phyloP scores from a whole-genome alignment of 23 tunicate genomes.

The Trididemnum clinides region DNA sequence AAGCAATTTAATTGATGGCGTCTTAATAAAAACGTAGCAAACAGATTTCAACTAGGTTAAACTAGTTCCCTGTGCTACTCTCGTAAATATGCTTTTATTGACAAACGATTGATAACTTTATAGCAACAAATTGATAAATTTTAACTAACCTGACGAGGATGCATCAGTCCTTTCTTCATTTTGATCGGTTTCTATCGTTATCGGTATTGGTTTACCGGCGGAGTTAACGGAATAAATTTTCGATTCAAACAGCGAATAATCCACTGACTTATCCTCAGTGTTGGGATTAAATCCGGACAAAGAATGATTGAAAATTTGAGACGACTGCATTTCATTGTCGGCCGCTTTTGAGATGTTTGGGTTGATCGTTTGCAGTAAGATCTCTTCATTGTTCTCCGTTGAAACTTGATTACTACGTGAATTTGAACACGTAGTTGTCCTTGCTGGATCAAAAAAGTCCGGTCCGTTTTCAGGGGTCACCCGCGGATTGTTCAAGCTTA shows the following conservation, averaged over 20 bases:
- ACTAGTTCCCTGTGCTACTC: too few species aligned
- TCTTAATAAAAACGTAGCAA: too few species aligned
- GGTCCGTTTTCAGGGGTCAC: slow-evolving; percentile 22
- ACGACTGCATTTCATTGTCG: not conserved
- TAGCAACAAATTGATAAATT: too few species aligned
- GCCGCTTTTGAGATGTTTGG: too few species aligned
- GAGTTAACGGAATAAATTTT: slow-evolving; percentile 73
- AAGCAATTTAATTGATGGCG: too few species aligned
- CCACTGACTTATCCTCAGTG: not conserved
- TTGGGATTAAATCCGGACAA: not conserved
- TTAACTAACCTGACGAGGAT: slow-evolving; percentile 17
- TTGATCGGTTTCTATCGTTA: slow-evolving; percentile 62
- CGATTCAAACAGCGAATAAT: slow-evolving; percentile 25
- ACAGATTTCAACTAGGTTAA: too few species aligned
- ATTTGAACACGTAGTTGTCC: not conserved
- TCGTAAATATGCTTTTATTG: too few species aligned
- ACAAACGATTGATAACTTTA: too few species aligned
- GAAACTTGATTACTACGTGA: not conserved
- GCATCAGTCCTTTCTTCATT: slow-evolving; percentile 15
- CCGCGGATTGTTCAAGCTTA: not conserved
- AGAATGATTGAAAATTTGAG: not conserved
- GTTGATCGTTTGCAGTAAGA: too few species aligned
- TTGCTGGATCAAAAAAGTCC: not conserved
- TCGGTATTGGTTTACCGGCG: slow-evolving; percentile 74
- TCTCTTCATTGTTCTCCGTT: not conserved